These are phyloP conservation scores for Dendrophyllia cribrosa DNA, from an alignment of 64 coral and sea anemone species.

Conservation along the genomic window DNA sequence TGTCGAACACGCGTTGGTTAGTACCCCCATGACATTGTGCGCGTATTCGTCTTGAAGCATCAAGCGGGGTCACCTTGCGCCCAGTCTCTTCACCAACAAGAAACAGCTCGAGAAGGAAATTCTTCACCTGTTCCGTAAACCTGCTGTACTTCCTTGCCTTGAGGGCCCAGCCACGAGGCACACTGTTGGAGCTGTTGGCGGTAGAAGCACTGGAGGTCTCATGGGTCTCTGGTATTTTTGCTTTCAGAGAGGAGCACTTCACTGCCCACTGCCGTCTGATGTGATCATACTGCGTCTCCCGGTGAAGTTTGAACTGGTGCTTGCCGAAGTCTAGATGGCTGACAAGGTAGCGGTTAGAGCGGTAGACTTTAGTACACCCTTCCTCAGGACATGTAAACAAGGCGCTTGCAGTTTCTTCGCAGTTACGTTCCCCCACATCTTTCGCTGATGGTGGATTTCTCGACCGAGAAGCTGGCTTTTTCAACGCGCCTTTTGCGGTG, in stretches of 20 bases:
- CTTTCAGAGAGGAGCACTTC: slow-evolving; percentile 65
- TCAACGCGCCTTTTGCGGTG: neutral
- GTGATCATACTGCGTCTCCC: slow-evolving; percentile 47
- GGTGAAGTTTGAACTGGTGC: slow-evolving; percentile 56
- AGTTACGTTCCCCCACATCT: slow-evolving; percentile 6
- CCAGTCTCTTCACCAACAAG: no score
- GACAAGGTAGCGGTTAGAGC: no score
- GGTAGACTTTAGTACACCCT: no score
- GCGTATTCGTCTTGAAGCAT: slow-evolving; percentile 23
- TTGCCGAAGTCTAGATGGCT: slow-evolving; percentile 51
- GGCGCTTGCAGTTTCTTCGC: slow-evolving; percentile 22
- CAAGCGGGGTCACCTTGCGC: slow-evolving; percentile 21
- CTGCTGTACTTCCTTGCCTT: no score
- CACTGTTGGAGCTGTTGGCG: slow-evolving; percentile 17
- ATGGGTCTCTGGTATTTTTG: slow-evolving; percentile 25
- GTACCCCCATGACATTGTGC: neutral
- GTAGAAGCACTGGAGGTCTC: slow-evolving; percentile 26
- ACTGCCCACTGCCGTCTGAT: slow-evolving; percentile 51
- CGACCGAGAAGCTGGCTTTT: neutral
- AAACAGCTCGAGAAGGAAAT: no score
- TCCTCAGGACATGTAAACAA: no score
- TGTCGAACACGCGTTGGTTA: slow-evolving; percentile 5
- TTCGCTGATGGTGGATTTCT: no score
- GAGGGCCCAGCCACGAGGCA: no score
- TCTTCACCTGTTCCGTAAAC: no score